Base-by-base conservation (phyloP, 92 coral and sea anemone genomes). In the Porites evermanni region DNA sequence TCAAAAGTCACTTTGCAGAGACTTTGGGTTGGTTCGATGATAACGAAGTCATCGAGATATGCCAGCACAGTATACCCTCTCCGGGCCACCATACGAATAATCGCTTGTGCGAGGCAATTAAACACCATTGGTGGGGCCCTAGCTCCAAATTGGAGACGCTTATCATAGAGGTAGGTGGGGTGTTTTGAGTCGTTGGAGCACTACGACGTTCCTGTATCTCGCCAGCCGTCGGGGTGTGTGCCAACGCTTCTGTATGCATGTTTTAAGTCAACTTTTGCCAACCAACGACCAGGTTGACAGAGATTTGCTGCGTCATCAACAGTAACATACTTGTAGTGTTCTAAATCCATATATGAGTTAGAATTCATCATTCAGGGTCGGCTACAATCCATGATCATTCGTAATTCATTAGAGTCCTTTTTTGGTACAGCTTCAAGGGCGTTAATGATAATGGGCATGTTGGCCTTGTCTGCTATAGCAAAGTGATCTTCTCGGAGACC, bases 351-450 rank as follows among this genome's bases (percentile, higher is more conserved):
- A 75, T 67, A 75, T 59, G 82, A 84, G 65, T 84, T 75, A 16
- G 59, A 53, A 9, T 29, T 84, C 14, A 32, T 64, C 3, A 7
- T 74, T 23, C 29, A 19, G 29, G 83, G 83, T 53, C 29, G 53
- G 69, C 83, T 77, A 78, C 72, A 77, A 74, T 77, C 83, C 89
- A 67, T 85, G 52, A 85, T 77, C 78, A 77, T 85, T 21, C 78
- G 17, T 66, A 67, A 20, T 77, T 85, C 78, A 29, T 65, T 17
- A 1, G 83, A 69, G 76, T 77, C 72, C 89, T 77, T 77, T 85
- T 77, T 12, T 50, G 83, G 83, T 77, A 77, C 83, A 18, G 78
- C 84, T 68, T 78, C 89, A 54, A 77, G 72, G 72, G 64, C 88
- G 32, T 85, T 68, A 85, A 76, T 9, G 17, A 75, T 84, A 44